Base-by-base conservation (phyloP, 1,140 invertebrate species). In the Euura saliciscinereae region DNA sequence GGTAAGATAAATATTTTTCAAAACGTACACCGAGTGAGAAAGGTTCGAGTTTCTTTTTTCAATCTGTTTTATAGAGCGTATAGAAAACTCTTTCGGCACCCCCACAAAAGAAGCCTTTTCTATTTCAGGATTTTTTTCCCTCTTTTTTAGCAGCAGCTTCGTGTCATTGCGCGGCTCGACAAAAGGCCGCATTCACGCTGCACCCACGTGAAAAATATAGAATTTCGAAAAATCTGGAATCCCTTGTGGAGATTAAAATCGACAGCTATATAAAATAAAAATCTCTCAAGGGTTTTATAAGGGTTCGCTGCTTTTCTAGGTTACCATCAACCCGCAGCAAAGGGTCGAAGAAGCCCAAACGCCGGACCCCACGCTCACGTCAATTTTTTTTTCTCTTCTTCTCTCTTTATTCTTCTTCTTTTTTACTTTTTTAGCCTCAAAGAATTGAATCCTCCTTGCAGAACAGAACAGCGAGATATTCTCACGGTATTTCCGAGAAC, bases 1-100 rank as follows among this genome's bases (percentile, higher is more conserved):
- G 44, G 68, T 43, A 28, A 51, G 69, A 74, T 82, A 81, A 82
- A 81, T 83, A 83, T 85, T 85, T 83, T 75, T 78, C 83, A 83
- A 84, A 78, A 82, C 51, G 51, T 6, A 59, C 13, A n/a, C 51
- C 51, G 51, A n/a, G 51, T 59, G 51, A 59, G 51, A 59, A 28
- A n/a, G 13, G 51, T 59, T 8, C 10, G 13, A 59, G 51, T 59
- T n/a, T n/a, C 51, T 59, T 59, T 0, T 4, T 6, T 6, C 51
- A 3, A 59, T 59, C 51, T 8, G 28, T 28, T 28, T 28, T 28
- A 71, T 71, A 43, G 66, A 73, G 68, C 59, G 73, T 2, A 7
- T 8, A 13, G 10, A 45, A 70, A 43, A n/a, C 69, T 11, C 51
- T 6, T 65, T 70, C 69, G 43, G 51, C 13, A 11, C 13, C 6